Percentiles rank a stretch among this genome's conserved stretches.
These are phyloP conservation scores for Hermodice carunculata DNA, from an alignment of 2,888 invertebrate genomes.

Conservation along the genomic window DNA sequence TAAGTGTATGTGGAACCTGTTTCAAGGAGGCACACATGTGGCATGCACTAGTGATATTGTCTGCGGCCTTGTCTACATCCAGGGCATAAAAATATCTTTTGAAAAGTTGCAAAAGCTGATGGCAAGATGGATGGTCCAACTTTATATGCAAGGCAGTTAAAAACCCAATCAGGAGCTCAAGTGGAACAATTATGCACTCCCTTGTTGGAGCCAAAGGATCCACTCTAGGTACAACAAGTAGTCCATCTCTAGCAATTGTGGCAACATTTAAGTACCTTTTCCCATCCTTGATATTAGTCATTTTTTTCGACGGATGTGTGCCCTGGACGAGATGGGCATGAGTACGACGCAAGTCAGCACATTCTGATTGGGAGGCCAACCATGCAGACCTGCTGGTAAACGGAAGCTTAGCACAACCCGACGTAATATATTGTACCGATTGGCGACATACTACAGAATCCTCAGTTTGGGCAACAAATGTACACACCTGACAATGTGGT, in stretches of 20 bases:
- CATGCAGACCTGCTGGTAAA: conserved; percentile 34
- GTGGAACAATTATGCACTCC: conserved; percentile 42
- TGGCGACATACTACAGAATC: conserved; percentile 22
- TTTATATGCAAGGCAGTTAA: conserved; percentile 42
- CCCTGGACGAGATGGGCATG: conserved; percentile 43
- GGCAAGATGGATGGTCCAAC: conserved; percentile 39
- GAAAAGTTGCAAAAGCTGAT: conserved; percentile 37
- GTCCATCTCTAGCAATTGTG: conserved; percentile 33
- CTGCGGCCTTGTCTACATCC: conserved; percentile 30
- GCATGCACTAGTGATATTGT: conserved; percentile 27
- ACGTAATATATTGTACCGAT: not conserved
- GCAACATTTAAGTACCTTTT: conserved; percentile 25
- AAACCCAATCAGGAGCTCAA: conserved; percentile 36
- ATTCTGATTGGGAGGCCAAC: conserved; percentile 38
- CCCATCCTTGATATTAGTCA: conserved; percentile 38
- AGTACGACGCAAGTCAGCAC: conserved; percentile 41
- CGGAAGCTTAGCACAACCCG: conserved; percentile 15
- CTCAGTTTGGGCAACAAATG: conserved; percentile 18
- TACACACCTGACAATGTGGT: conserved; percentile 36
- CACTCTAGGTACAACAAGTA: conserved; percentile 20
- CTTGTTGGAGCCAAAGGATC: conserved; percentile 23
- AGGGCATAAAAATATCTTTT: conserved; percentile 41
- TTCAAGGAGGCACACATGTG: conserved; percentile 40
- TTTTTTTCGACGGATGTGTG: conserved; percentile 44
- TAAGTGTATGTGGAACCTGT: conserved; percentile 25